A percentile compares a stretch with the other conserved stretches of the same genome.
These are phyloP conservation scores for Podiceps cristatus DNA, from an alignment of 2,113 vertebrate genomes.

Conservation along the genomic window DNA sequence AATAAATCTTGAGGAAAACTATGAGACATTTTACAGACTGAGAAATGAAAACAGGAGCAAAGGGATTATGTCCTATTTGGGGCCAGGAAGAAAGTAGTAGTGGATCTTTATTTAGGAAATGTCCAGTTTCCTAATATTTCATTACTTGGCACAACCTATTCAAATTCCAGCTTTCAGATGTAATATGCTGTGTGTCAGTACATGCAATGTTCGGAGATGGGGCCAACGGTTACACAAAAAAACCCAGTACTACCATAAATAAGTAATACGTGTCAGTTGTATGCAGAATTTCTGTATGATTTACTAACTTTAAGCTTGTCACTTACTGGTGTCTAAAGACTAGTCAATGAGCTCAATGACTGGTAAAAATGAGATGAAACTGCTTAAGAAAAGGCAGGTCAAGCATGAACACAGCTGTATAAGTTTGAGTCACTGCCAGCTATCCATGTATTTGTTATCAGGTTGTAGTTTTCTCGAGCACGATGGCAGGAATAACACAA, in stretches of 20 bases:
- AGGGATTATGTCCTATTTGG: background rate
- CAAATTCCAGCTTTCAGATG: background rate
- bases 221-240: background rate
- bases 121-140: background rate
- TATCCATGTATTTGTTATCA: background rate
- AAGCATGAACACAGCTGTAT: background rate
- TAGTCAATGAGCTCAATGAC: background rate
- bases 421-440: background rate
- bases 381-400: background rate
- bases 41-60: background rate
- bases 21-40: background rate
- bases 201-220: background rate
- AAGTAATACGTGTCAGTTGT: background rate
- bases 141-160: background rate
- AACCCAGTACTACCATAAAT: background rate
- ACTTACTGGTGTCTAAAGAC: background rate
- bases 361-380: background rate
- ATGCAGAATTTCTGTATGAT: background rate
- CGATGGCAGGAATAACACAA: background rate
- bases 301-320: background rate
- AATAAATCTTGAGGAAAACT: background rate
- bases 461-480: background rate
- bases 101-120: background rate
- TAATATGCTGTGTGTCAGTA: background rate
- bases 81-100: background rate